phyloP scores from a whole-genome alignment of 2,888 invertebrate genomes.

The Esperia sulphurella region DNA sequence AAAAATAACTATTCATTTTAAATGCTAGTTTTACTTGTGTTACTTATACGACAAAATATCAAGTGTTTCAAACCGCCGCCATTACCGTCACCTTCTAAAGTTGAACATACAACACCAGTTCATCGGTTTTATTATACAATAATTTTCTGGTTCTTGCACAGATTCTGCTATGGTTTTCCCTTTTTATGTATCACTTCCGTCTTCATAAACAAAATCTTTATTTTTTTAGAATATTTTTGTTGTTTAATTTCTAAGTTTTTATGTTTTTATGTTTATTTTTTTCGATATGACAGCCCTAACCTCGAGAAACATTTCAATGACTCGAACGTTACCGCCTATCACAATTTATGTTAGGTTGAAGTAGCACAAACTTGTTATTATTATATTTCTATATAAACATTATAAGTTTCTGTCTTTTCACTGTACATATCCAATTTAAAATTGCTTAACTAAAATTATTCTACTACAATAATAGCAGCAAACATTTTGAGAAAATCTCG shows the following conservation, averaged over 20 bases:
- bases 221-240: constrained; percentile 40
- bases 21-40: no score
- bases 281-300: constrained; percentile 46
- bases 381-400: constrained; percentile 29
- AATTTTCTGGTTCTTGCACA: not conserved
- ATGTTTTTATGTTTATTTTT: constrained; percentile 61
- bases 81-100: no score
- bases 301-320: constrained; percentile 15
- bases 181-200: constrained; percentile 2
- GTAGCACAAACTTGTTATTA: constrained; percentile 31
- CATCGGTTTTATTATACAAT: no score
- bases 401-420: constrained; percentile 56
- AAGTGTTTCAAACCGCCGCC: no score
- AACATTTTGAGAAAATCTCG: constrained; percentile 29
- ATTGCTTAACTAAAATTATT: constrained; percentile 53
- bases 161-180: not conserved
- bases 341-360: constrained; percentile 26
- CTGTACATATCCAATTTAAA: constrained; percentile 47
- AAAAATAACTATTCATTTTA: no score
- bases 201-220: constrained; percentile 44
- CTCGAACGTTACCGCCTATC: constrained; percentile 8
- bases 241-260: constrained; percentile 60
- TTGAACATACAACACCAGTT: no score
- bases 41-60: no score
- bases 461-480: constrained; percentile 50